Evolutionary conservation across 2,888 invertebrate species (phyloP).

Genomic region (Resseliella maxima): DNA sequence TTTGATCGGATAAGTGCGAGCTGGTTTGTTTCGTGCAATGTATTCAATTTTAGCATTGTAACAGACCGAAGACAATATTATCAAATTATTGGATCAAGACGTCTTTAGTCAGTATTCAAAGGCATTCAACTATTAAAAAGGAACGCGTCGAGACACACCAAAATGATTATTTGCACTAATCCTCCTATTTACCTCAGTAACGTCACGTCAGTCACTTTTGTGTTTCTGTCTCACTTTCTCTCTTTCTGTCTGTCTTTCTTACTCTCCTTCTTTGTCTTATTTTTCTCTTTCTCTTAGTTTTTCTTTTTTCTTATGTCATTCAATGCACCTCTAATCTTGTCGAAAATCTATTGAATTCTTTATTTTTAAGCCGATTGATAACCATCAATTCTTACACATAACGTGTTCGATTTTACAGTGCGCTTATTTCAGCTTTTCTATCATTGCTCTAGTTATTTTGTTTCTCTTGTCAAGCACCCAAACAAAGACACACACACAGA

Average conservation of each 20-base stretch:
- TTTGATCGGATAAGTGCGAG: background rate
- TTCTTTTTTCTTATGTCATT: background rate
- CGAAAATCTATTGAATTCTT: conserved; percentile 36
- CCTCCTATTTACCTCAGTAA: conserved; percentile 29
- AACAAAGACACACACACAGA: too few relatives aligned
- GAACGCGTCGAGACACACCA: background rate
- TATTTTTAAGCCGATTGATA: conserved; percentile 6
- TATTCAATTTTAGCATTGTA: background rate
- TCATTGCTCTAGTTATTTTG: background rate
- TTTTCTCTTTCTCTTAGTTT: background rate
- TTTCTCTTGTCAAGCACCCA: too few relatives aligned
- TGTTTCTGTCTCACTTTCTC: too few relatives aligned
- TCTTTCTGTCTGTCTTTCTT: too few relatives aligned
- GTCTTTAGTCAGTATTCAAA: background rate
- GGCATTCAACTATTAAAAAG: conserved; percentile 22
- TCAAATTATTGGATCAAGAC: conserved; percentile 22
- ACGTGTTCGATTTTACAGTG: background rate
- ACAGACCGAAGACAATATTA: conserved; percentile 22
- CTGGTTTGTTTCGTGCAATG: background rate
- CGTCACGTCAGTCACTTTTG: conserved; percentile 22
- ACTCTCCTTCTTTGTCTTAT: too few relatives aligned
- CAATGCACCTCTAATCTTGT: conserved; percentile 2
- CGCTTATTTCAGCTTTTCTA: background rate
- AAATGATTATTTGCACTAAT: conserved; percentile 21
- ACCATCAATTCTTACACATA: background rate